These are phyloP conservation scores for Oligia fasciuncula DNA, from an alignment of 2,888 invertebrate species.

Conservation along the genomic window DNA sequence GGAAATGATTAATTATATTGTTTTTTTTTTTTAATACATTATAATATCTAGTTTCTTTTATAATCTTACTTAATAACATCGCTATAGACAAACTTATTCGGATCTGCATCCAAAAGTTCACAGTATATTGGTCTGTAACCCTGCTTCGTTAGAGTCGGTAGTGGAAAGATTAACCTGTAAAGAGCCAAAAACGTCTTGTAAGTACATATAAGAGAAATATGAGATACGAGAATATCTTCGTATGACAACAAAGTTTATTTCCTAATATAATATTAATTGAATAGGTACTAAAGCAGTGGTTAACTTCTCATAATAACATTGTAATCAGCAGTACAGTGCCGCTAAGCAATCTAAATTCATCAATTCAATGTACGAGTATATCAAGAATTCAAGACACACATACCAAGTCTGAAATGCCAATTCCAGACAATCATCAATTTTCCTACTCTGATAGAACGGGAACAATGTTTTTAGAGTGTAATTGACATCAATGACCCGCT, in stretches of 20 bases:
- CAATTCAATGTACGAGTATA: background rate
- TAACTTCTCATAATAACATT: background rate
- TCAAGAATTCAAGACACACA: conserved; percentile 63
- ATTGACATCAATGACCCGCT: conserved; percentile 92
- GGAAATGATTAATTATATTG: too few relatives aligned
- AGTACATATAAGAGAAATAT: background rate
- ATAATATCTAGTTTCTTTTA: background rate
- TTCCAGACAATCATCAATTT: conserved; percentile 79
- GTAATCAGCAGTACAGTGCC: background rate
- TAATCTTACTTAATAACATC: conserved; percentile 85
- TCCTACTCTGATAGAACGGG: conserved; percentile 90
- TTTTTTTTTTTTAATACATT: too few relatives aligned
- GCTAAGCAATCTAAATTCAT: background rate
- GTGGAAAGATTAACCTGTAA: conserved; percentile 77
- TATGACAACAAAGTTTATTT: background rate
- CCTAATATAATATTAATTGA: background rate
- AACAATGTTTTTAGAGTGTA: conserved; percentile 91
- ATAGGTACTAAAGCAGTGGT: background rate
- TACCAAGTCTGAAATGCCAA: conserved; percentile 78
- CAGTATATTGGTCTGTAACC: conserved; percentile 90
- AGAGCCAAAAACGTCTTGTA: conserved; percentile 2
- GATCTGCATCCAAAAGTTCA: conserved; percentile 89
- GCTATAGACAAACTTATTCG: conserved; percentile 89
- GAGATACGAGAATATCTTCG: background rate
- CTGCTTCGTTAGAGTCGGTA: conserved; percentile 70